A percentile compares a stretch with the other conserved stretches of the same genome.
Conservation (phyloP, 1,140 invertebrate species). For the Eupeodes corollae region DNA sequence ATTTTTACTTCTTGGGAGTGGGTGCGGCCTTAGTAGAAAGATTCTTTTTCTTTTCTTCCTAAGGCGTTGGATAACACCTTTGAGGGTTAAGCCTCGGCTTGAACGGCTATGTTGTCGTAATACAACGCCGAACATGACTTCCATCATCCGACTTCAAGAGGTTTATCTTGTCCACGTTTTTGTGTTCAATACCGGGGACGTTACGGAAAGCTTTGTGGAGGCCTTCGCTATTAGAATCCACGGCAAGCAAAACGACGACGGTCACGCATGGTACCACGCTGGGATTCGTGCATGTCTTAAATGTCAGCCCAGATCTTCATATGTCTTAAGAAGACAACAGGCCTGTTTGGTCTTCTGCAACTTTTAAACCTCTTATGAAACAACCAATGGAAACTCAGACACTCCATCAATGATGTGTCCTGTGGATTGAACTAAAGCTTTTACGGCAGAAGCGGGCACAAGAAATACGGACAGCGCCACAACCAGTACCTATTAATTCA, state of each 20-base stretch:
- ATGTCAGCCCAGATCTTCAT: constrained; percentile 96
- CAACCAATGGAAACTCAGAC: constrained; percentile 91
- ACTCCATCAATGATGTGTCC: constrained; percentile 91
- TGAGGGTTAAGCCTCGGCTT: constrained; percentile 28
- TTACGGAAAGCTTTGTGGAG: constrained; percentile 93
- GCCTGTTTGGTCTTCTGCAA: constrained; percentile 97
- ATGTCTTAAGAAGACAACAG: constrained; percentile 77
- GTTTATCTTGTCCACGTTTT: constrained; percentile 88
- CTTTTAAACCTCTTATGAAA: constrained; percentile 91
- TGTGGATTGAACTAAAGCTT: constrained; percentile 91
- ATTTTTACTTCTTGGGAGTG: constrained; percentile 32
- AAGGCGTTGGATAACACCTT: constrained; percentile 17
- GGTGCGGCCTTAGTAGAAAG: constrained; percentile 19
- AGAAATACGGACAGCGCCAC: constrained; percentile 99
- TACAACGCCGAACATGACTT: constrained; percentile 94
- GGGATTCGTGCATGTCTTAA: constrained; percentile 95
- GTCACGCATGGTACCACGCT: constrained; percentile 98
- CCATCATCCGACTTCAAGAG: constrained; percentile 93
- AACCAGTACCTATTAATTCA: constrained; percentile 99
- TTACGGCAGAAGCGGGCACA: constrained; percentile 93
- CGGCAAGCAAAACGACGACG: constrained; percentile 87
- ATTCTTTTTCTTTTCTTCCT: constrained; percentile 35
- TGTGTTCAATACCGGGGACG: constrained; percentile 92
- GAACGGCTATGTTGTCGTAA: constrained; percentile 44
- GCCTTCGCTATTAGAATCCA: constrained; percentile 87